Evolutionary conservation across 2,113 vertebrate genomes (phyloP).

Genomic region (Pseudorhombus dupliciocellatus): DNA sequence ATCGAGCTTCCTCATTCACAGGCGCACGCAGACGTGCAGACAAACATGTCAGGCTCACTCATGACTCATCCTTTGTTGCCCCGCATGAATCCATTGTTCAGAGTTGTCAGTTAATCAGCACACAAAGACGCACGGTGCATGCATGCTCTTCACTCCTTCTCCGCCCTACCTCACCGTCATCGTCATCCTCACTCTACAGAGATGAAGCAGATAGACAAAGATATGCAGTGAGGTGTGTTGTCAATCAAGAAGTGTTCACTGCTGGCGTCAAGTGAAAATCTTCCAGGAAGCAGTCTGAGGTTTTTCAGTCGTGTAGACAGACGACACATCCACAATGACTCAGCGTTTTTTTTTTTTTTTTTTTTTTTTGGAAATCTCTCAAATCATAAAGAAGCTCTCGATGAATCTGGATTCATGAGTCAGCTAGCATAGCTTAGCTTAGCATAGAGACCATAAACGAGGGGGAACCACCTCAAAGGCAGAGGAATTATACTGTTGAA

Average conservation of each 20-base stretch:
- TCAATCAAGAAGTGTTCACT: not conserved
- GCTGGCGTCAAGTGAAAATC: not conserved
- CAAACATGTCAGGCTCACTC: constrained; percentile 12
- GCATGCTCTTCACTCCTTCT: constrained; percentile 4
- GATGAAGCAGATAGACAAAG: constrained; percentile 44
- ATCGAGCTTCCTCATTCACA: constrained; percentile 36
- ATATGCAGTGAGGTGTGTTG: constrained; percentile 11
- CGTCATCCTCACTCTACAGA: constrained; percentile 91
- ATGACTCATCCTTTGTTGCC: constrained; percentile 21
- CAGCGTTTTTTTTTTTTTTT: not conserved
- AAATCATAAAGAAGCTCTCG: not conserved
- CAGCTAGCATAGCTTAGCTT: too few relatives aligned
- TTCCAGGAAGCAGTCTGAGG: not conserved
- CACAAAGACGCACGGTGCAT: constrained; percentile 35
- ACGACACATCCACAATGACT: not conserved
- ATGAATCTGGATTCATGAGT: too few relatives aligned
- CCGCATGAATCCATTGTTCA: constrained; percentile 20
- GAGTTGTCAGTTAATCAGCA: constrained; percentile 31
- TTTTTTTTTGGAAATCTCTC: too few relatives aligned
- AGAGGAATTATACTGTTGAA: too few relatives aligned
- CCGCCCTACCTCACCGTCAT: constrained; percentile 83
- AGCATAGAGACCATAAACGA: too few relatives aligned
- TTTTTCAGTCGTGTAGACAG: not conserved
- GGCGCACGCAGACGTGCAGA: not conserved
- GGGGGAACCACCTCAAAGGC: too few relatives aligned